Evolutionary conservation across 1,140 invertebrate species (phyloP).

Genomic region (Gerris buenoi): DNA sequence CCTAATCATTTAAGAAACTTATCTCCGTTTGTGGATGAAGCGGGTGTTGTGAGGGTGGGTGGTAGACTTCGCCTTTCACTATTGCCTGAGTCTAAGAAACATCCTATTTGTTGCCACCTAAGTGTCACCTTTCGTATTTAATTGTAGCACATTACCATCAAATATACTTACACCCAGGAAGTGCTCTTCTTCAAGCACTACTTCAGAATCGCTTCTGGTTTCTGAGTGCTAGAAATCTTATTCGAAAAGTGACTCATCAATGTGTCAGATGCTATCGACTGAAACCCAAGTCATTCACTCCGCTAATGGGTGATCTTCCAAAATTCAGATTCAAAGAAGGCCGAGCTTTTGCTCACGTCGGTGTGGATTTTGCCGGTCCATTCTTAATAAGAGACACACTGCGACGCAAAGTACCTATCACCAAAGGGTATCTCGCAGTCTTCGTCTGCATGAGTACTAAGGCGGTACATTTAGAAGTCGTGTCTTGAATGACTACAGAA

Average conservation of each 20-base stretch:
- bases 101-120: background rate
- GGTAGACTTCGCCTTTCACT: background rate
- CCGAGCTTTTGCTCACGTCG: slow-evolving; percentile 10
- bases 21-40: background rate
- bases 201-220: slow-evolving; percentile 9
- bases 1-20: background rate
- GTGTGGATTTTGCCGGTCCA: slow-evolving; percentile 19
- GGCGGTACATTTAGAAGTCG: slow-evolving; percentile 25
- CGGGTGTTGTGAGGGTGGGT: background rate
- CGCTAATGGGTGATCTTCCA: slow-evolving; percentile 17
- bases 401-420: background rate
- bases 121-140: background rate
- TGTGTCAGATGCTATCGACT: slow-evolving; percentile 11
- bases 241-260: slow-evolving; percentile 1
- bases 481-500: slow-evolving; percentile 19
- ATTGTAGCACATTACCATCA: background rate
- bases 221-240: background rate
- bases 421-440: slow-evolving; percentile 15
- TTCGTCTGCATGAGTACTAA: slow-evolving; percentile 23
- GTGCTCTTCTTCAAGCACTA: background rate
- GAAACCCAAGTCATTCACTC: background rate
- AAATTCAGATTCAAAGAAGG: slow-evolving; percentile 4
- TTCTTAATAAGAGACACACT: slow-evolving; percentile 7
- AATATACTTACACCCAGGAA: background rate
- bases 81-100: background rate